A percentile compares a stretch with the other conserved stretches of the same genome.
These are phyloP conservation scores for Gobio gobio DNA, from an alignment of 2,113 vertebrate species.

Conservation along the genomic window DNA sequence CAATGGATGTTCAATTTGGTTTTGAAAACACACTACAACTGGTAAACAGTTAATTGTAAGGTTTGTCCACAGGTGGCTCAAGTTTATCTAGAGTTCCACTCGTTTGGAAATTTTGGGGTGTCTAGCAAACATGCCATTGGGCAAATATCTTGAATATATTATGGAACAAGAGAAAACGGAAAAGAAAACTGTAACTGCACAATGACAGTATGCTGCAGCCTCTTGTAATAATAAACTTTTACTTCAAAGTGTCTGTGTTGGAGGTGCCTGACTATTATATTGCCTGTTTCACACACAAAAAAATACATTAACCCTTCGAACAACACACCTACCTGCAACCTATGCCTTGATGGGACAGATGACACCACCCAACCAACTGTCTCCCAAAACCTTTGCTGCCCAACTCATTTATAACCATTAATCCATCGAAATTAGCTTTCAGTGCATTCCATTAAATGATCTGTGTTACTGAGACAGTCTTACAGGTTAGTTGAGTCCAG, in stretches of 20 bases:
- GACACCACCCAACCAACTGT: slow-evolving; percentile 67
- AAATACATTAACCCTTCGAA: slow-evolving; percentile 78
- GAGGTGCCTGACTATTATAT: slow-evolving; percentile 22
- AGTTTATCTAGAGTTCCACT: neutral
- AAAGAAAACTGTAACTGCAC: neutral
- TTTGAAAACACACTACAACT: neutral
- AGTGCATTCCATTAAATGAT: neutral
- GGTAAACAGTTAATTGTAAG: neutral
- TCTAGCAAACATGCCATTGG: neutral
- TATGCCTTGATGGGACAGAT: slow-evolving; percentile 63
- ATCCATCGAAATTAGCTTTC: neutral
- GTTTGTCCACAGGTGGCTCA: neutral
- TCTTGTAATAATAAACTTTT: neutral
- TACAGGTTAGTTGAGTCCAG: slow-evolving; percentile 58
- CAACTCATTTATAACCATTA: neutral
- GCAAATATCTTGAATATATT: neutral
- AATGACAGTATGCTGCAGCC: neutral
- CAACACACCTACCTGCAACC: slow-evolving; percentile 73
- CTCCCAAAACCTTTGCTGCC: slow-evolving; percentile 54
- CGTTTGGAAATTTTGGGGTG: neutral
- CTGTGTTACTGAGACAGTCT: neutral
- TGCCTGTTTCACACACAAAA: neutral
- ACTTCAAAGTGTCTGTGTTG: slow-evolving; percentile 1
- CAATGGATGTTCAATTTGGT: neutral
- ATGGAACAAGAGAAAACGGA: neutral